Conservation (phyloP, 1,140 invertebrate genomes). For the Radopholus similis region DNA sequence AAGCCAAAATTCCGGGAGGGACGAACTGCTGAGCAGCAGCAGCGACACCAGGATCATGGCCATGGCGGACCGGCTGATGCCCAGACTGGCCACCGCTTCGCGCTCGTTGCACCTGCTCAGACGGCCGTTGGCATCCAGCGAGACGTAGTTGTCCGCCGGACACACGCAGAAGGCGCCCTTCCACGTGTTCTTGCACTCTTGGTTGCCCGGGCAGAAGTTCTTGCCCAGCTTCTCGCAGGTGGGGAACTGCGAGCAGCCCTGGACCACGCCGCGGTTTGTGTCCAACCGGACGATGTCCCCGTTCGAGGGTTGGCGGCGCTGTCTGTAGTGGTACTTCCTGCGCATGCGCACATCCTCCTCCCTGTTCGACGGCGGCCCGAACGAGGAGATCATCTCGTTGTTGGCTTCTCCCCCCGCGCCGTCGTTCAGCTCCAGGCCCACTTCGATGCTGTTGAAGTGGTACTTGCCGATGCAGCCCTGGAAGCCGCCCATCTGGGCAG, state of each 20-base stretch:
- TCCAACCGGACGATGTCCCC: constrained; percentile 8
- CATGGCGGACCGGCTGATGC: constrained; percentile 50
- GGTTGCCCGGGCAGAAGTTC: constrained; percentile 41
- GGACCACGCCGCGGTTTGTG: constrained; percentile 6
- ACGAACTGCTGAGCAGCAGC: constrained; percentile 34
- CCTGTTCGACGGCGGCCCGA: neutral
- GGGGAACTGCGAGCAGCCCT: constrained; percentile 28
- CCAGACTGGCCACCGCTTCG: constrained; percentile 44
- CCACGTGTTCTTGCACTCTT: constrained; percentile 54
- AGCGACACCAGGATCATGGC: constrained; percentile 45
- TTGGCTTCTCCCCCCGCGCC: neutral
- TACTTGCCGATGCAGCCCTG: constrained; percentile 34
- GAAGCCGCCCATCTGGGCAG: constrained; percentile 24
- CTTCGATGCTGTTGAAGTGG: constrained; percentile 23
- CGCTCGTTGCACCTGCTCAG: constrained; percentile 50
- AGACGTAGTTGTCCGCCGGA: constrained; percentile 36
- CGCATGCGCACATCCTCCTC: constrained; percentile 3
- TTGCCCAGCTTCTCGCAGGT: constrained; percentile 42
- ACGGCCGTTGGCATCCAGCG: constrained; percentile 45
- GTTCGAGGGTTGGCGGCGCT: constrained; percentile 1
- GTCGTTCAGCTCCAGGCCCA: constrained; percentile 3
- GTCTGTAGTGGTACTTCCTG: constrained; percentile 1
- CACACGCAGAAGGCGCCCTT: constrained; percentile 60
- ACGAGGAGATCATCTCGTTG: neutral
- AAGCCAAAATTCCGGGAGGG: neutral